Evolutionary conservation across 2,888 invertebrate species (phyloP), one percentile per base, ranked within the genome.

Genomic region (Hyposoter dolosus): DNA sequence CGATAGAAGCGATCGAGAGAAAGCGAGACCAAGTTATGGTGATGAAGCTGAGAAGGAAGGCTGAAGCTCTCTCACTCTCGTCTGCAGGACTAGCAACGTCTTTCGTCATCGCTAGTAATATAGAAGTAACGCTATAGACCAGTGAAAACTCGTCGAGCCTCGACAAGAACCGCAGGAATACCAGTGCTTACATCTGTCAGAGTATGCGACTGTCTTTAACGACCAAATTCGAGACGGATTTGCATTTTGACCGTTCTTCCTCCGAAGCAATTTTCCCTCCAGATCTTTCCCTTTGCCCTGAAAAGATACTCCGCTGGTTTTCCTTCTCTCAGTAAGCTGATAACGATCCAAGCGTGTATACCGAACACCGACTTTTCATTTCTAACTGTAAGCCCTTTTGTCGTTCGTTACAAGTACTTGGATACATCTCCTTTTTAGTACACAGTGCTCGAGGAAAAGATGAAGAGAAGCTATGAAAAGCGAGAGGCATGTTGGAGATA

Each of bases 171-270:
- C 63, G 40, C 56, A 17, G 40, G 47, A 69, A 69, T 43, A 40
- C 40, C 43, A 82, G 53, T 72, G 81, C 68, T 40, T 66, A 47
- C 53, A 81, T 53, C 28, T 81, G 68, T 66, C 72, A 63, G 75
- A 81, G 77, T 60, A 28, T 86, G 88, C 86, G 90, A 87, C 90
- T 92, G 92, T 88, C 89, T 90, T 91, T 93, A 93, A 93, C 91
- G 93, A 91, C 92, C 91, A 87, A 91, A 93, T 92, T 92, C 90
- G 89, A 90, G 91, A 91, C 88, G 90, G 88, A 93, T 93, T 93
- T 93, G 92, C 93, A 93, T 93, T 92, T 91, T 90, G 91, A 91
- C 90, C 91, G 91, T 91, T 91, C 90, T 90, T 91, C 90, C 88
- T 88, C 85, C 89, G 89, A 69, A 50, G 63, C 79, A 82, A 85